Base-by-base conservation (phyloP, 2,797 vertebrate genomes). In the Microctenopoma stevenorrisi region DNA sequence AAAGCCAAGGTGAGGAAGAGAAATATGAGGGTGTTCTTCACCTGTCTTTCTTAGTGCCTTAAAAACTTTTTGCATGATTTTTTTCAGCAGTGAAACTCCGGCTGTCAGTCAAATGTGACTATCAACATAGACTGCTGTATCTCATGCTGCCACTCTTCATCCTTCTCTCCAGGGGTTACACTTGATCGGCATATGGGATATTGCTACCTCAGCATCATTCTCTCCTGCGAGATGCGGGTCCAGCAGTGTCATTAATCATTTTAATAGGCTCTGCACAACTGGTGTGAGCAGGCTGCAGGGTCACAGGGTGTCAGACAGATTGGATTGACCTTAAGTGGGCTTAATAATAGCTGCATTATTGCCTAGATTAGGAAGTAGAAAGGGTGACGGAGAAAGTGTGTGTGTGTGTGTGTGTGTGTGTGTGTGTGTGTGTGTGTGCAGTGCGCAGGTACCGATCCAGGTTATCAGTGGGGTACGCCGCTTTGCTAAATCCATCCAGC, bases 401-500 rank as follows among this genome's bases (percentile, higher is more conserved):
- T 46, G 47, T 49, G 54, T 57, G 49, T 42, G 6, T 49, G 54
- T 57, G 49, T 42, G 6, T 49, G 54, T 57, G 49, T 42, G 6
- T 49, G 54, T 57, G 49, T 42, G 3, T 42, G 13, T 38, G 40
- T 46, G 47, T 49, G 54, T 57, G 49, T 42, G 6, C 4, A 48
- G 11, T 35, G 14, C 33, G 1, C 10, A 40, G 51, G 37, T 94
- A 98, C 97, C 96, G 96, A 64, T 95, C 92, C 16, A 92, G 81
- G 14, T 91, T 84, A 73, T 93, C 85, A 18, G 78, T 93, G 80
- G 86, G 86, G 47, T 98, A 96, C 33, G 95, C 91, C 30, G 94
- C 94, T 69, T 91, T 95, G 93, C 94, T 99, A 81, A 97, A 98
- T 50, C 93, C 91, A 38, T 98, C 97, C 83, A 99, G 93, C 62